These are phyloP conservation scores for Artibeus jamaicensis DNA, from an alignment of 2,797 vertebrate genomes.

Conservation along the genomic window DNA sequence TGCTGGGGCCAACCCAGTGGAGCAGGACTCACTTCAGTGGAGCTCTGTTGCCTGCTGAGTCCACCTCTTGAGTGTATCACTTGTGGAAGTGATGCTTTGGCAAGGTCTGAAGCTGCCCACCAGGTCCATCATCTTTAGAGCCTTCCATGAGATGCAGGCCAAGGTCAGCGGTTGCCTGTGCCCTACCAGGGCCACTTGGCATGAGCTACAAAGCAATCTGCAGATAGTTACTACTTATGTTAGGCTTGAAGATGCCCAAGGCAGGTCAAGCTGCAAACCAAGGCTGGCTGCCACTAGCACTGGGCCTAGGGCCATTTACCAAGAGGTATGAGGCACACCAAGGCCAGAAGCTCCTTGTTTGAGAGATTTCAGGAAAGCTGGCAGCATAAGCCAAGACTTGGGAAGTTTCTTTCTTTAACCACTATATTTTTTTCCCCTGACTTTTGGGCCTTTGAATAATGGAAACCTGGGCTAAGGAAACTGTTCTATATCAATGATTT, in stretches of 20 bases:
- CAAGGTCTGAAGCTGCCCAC: neutral
- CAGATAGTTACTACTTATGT: neutral
- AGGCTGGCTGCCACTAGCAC: neutral
- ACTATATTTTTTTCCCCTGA: neutral
- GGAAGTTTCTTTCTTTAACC: neutral
- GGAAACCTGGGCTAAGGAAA: neutral
- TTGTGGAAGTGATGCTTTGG: neutral
- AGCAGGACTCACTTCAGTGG: neutral
- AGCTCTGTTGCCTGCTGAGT: neutral
- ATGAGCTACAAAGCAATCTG: neutral
- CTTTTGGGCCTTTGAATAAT: neutral
- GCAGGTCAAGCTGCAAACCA: neutral
- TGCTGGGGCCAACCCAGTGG: neutral
- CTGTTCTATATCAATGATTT: neutral
- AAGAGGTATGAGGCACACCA: neutral
- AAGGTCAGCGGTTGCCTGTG: neutral
- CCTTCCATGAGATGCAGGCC: neutral
- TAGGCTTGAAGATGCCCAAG: neutral
- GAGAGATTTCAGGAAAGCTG: neutral
- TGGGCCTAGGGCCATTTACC: neutral
- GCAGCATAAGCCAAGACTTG: neutral
- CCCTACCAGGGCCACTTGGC: neutral
- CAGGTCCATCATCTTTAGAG: neutral
- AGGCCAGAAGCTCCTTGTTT: neutral
- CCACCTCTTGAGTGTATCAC: neutral